phyloP scores from a whole-genome alignment of 92 coral and sea anemone genomes.

The Scolanthus callimorphus region DNA sequence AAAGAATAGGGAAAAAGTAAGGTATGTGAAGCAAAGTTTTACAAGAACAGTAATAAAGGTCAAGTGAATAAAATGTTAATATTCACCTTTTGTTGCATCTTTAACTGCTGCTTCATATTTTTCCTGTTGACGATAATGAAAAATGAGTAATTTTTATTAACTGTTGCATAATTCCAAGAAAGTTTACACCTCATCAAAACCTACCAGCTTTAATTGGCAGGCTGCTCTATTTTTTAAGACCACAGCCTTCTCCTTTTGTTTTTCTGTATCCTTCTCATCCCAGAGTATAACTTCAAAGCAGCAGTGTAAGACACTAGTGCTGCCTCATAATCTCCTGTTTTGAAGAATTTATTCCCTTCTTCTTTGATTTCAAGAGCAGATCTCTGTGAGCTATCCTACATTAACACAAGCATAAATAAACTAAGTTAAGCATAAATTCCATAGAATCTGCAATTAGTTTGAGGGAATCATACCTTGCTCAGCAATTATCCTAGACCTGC shows the following conservation, averaged over 20 bases:
- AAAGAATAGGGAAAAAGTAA: too few species aligned
- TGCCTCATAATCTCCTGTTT: slow-evolving; percentile 54
- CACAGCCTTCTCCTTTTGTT: slow-evolving; percentile 64
- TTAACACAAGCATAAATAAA: too few species aligned
- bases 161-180: background rate
- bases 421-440: too few species aligned
- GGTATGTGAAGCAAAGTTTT: too few species aligned
- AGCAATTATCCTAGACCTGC: too few species aligned
- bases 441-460: too few species aligned
- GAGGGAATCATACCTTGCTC: too few species aligned
- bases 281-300: slow-evolving; percentile 63
- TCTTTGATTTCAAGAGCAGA: slow-evolving; percentile 68
- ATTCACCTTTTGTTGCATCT: slow-evolving; percentile 66
- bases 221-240: slow-evolving; percentile 91
- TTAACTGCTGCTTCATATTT: slow-evolving; percentile 64
- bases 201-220: slow-evolving; percentile 83
- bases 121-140: slow-evolving; percentile 35
- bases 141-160: background rate
- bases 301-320: slow-evolving; percentile 70
- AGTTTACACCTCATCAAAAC: slow-evolving; percentile 11
- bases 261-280: slow-evolving; percentile 33
- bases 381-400: slow-evolving; percentile 28
- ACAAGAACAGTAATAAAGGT: too few species aligned
- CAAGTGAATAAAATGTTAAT: too few species aligned
- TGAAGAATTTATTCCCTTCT: slow-evolving; percentile 79